Percentiles rank a stretch among this genome's conserved stretches.
Evolutionary conservation across 2,888 invertebrate species (phyloP).

Genomic region (Hermaeophaga mercurialis): DNA sequence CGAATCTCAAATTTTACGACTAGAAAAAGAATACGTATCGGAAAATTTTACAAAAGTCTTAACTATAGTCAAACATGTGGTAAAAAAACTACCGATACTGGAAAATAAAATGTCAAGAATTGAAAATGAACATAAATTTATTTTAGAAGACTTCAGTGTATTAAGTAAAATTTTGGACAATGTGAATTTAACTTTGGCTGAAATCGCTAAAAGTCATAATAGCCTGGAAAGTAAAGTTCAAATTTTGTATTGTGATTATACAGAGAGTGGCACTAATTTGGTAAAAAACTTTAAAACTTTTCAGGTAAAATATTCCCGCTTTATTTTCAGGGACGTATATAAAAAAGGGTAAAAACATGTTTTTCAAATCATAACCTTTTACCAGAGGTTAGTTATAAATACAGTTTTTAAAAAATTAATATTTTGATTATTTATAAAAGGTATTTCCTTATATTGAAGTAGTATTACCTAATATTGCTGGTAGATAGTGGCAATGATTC

Average conservation of each 20-base stretch:
- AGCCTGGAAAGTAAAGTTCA: conserved; percentile 27
- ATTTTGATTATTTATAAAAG: too few species aligned
- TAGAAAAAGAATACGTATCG: not conserved
- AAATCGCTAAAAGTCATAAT: conserved; percentile 25
- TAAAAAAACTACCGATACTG: conserved; percentile 6
- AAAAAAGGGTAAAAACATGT: too few species aligned
- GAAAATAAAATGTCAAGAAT: conserved; percentile 18
- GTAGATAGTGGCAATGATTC: too few species aligned
- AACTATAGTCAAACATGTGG: conserved; percentile 12
- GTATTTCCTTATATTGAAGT: too few species aligned
- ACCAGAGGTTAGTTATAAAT: too few species aligned
- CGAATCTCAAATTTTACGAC: conserved; percentile 8
- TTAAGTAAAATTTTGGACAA: conserved; percentile 16
- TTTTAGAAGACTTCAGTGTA: conserved; percentile 24
- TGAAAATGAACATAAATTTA: conserved; percentile 23
- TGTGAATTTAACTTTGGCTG: conserved; percentile 27
- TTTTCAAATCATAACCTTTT: too few species aligned
- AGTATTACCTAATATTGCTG: too few species aligned
- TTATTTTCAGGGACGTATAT: too few species aligned
- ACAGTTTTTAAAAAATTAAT: too few species aligned
- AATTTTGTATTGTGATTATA: conserved; percentile 11
- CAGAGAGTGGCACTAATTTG: not conserved
- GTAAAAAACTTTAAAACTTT: conserved; percentile 7
- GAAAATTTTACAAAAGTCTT: conserved; percentile 11
- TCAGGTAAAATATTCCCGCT: too few species aligned